A percentile compares a stretch with the other conserved stretches of the same genome.
These are phyloP conservation scores for Morone saxatilis DNA, from an alignment of 2,113 vertebrate genomes.

Conservation along the genomic window DNA sequence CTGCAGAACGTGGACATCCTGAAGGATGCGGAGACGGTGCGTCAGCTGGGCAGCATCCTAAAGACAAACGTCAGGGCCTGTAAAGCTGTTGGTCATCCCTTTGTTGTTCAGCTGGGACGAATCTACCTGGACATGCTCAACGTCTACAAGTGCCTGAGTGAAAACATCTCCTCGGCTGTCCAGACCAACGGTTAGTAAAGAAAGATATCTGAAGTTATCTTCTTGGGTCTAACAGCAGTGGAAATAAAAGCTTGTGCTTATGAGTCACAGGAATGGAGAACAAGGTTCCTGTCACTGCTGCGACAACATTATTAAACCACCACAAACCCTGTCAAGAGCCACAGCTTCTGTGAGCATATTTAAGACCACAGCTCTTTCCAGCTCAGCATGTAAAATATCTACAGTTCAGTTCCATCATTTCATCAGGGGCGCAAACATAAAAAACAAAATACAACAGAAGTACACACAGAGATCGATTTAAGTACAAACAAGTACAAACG, in stretches of 20 bases:
- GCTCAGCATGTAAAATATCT: too few species aligned
- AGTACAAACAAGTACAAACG: too few species aligned
- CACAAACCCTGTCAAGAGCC: neutral
- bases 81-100: slow-evolving; percentile 96
- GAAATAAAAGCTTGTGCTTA: neutral
- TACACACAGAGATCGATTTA: too few species aligned
- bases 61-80: slow-evolving; percentile 97
- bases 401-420: too few species aligned
- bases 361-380: neutral
- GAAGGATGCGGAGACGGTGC: slow-evolving; percentile 96
- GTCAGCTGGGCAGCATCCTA: slow-evolving; percentile 96
- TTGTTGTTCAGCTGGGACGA: slow-evolving; percentile 94
- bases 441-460: too few species aligned
- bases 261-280: neutral
- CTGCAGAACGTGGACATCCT: slow-evolving; percentile 95
- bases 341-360: neutral
- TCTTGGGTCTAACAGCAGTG: neutral
- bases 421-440: too few species aligned
- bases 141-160: slow-evolving; percentile 98
- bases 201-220: neutral
- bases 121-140: slow-evolving; percentile 99
- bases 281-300: neutral
- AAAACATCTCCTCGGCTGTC: slow-evolving; percentile 97
- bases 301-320: neutral
- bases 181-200: slow-evolving; percentile 90